Conservation (phyloP, 2,113 vertebrate genomes). For the Sceloporus tristichus region DNA sequence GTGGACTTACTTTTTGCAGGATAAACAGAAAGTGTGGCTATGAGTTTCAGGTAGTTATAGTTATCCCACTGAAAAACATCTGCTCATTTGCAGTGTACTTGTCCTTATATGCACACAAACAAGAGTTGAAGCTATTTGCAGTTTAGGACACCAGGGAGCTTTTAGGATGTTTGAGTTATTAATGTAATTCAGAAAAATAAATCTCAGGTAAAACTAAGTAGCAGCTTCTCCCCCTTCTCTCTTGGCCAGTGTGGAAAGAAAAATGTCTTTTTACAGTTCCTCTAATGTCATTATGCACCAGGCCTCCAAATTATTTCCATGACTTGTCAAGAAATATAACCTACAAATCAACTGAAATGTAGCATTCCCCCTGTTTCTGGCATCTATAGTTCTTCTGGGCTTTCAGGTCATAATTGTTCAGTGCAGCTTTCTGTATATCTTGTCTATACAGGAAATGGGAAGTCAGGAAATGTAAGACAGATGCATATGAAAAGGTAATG, state of each 20-base stretch:
- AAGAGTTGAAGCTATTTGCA: constrained; percentile 8
- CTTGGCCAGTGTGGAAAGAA: not conserved
- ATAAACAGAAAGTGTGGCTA: not conserved
- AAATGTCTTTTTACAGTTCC: not conserved
- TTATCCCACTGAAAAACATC: constrained; percentile 4
- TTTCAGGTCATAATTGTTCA: constrained; percentile 33
- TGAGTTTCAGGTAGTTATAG: not conserved
- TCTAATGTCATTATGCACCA: constrained; percentile 5
- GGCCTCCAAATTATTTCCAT: constrained; percentile 31
- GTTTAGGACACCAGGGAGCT: not conserved
- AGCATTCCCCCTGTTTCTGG: not conserved
- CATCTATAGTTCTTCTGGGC: constrained; percentile 15
- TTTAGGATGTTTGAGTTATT: not conserved
- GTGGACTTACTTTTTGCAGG: not conserved
- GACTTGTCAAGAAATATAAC: constrained; percentile 22
- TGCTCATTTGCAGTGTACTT: not conserved
- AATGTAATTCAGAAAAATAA: constrained; percentile 24
- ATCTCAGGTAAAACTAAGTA: constrained; percentile 31
- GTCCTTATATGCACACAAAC: not conserved
- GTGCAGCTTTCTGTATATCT: constrained; percentile 3
- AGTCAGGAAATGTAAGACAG: not conserved
- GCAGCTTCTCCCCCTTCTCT: not conserved
- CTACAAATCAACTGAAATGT: constrained; percentile 28
- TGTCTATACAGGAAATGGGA: not conserved
- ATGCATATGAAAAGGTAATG: not conserved